Percentiles rank a stretch among this genome's conserved stretches.
Conservation (phyloP, 2,113 vertebrate species). For the Caranx ignobilis region DNA sequence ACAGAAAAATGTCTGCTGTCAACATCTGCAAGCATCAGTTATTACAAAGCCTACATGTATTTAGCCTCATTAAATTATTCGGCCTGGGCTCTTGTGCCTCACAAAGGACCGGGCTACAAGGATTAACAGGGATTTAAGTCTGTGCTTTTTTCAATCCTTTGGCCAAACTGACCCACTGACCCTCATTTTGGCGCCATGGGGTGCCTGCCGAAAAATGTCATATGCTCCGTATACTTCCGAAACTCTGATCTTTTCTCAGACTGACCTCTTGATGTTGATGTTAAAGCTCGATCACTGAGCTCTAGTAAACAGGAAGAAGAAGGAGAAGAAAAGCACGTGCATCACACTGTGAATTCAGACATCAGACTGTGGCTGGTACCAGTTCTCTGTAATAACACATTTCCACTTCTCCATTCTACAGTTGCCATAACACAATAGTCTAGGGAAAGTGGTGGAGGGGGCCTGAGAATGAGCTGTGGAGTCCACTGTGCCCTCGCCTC, state of each 20-base stretch:
- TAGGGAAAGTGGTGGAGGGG: background rate
- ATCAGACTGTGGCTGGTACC: background rate
- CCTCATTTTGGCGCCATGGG: background rate
- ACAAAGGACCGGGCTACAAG: background rate
- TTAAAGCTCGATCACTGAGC: background rate
- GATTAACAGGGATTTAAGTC: conserved; percentile 16
- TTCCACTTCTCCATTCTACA: background rate
- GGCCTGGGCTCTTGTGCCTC: background rate
- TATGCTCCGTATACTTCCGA: background rate
- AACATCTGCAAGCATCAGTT: background rate
- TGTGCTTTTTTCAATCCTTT: background rate
- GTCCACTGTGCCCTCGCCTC: background rate
- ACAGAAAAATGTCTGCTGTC: background rate
- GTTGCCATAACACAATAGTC: no score
- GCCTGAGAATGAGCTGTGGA: background rate
- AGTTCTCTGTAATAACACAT: background rate
- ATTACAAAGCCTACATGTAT: background rate
- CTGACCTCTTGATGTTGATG: background rate
- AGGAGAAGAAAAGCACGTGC: background rate
- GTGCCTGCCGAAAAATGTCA: background rate
- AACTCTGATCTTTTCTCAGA: background rate
- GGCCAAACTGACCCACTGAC: background rate
- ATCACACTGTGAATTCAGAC: background rate
- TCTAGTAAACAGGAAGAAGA: background rate
- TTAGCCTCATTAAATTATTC: background rate